phyloP scores from a whole-genome alignment of 2,797 vertebrate species.

The Fundulus diaphanus region DNA sequence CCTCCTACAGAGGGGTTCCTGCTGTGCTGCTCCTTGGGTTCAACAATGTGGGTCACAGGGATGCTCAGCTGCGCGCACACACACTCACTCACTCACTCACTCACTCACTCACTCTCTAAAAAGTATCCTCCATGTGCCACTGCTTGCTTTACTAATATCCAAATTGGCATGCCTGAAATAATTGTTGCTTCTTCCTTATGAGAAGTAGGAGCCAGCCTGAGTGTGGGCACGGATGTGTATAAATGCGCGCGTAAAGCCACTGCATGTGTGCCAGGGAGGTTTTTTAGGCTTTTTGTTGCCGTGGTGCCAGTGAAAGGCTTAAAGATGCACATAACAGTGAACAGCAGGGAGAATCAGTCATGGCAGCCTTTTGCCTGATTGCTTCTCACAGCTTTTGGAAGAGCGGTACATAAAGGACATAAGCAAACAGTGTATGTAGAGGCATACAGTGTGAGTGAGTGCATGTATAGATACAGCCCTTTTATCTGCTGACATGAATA shows the following conservation, averaged over 20 bases:
- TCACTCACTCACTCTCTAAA: background rate
- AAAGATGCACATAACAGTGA: constrained; percentile 64
- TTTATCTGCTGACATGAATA: constrained; percentile 36
- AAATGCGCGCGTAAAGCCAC: background rate
- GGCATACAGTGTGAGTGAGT: constrained; percentile 6
- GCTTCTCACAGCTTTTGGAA: constrained; percentile 47
- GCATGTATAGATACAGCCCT: constrained; percentile 10
- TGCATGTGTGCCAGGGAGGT: constrained; percentile 4
- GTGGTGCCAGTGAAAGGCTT: constrained; percentile 46
- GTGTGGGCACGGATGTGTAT: background rate
- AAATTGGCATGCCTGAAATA: constrained; percentile 31
- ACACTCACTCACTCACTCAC: constrained; percentile 10
- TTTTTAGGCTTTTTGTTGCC: constrained; percentile 45
- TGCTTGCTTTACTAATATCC: constrained; percentile 60
- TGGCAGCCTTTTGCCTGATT: constrained; percentile 54
- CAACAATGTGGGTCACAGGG: constrained; percentile 67
- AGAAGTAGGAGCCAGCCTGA: background rate
- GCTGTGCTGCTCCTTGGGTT: constrained; percentile 61
- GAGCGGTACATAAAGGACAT: constrained; percentile 31
- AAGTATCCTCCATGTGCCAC: constrained; percentile 31
- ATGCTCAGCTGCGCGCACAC: constrained; percentile 38
- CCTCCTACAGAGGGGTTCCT: constrained; percentile 37
- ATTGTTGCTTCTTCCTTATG: constrained; percentile 8
- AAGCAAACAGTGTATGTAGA: constrained; percentile 35
- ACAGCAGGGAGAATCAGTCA: constrained; percentile 63